Conservation (phyloP, 1,140 invertebrate species). For the Tetragnatha versicolor region DNA sequence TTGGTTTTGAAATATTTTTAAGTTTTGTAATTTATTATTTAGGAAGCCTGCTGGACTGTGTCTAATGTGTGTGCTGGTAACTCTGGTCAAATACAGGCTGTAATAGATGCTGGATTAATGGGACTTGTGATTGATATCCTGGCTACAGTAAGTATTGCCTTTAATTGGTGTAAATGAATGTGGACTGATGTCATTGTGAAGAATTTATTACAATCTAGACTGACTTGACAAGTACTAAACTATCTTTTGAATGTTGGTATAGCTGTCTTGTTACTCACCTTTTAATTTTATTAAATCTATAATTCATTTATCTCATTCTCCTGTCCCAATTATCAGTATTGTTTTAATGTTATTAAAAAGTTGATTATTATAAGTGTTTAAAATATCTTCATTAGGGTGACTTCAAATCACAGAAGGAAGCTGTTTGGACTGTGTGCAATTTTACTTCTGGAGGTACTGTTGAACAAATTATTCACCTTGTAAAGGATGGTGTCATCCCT, state of each 20-base stretch:
- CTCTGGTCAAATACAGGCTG: conserved; percentile 93
- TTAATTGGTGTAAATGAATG: too few species aligned
- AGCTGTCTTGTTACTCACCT: conserved; percentile 69
- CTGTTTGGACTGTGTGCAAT: conserved; percentile 98
- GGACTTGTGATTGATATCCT: conserved; percentile 94
- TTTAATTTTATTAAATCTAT: too few species aligned
- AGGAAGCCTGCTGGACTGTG: conserved; percentile 97
- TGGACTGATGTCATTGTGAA: not conserved
- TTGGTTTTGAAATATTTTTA: too few species aligned
- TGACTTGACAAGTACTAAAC: conserved; percentile 77
- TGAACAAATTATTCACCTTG: conserved; percentile 81
- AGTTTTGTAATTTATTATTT: conserved; percentile 11
- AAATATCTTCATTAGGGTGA: too few species aligned
- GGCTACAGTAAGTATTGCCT: conserved; percentile 71
- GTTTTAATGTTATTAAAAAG: too few species aligned
- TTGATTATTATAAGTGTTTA: too few species aligned
- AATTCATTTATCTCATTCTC: too few species aligned
- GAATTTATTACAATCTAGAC: conserved; percentile 69
- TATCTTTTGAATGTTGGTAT: conserved; percentile 66
- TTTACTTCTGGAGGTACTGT: conserved; percentile 94
- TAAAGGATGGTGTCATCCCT: conserved; percentile 85
- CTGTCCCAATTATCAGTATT: too few species aligned
- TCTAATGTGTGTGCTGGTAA: conserved; percentile 99
- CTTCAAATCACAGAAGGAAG: conserved; percentile 99
- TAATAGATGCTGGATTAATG: conserved; percentile 92